These are phyloP conservation scores for Andrena praecox DNA, from an alignment of 2,888 invertebrate genomes.

Conservation along the genomic window DNA sequence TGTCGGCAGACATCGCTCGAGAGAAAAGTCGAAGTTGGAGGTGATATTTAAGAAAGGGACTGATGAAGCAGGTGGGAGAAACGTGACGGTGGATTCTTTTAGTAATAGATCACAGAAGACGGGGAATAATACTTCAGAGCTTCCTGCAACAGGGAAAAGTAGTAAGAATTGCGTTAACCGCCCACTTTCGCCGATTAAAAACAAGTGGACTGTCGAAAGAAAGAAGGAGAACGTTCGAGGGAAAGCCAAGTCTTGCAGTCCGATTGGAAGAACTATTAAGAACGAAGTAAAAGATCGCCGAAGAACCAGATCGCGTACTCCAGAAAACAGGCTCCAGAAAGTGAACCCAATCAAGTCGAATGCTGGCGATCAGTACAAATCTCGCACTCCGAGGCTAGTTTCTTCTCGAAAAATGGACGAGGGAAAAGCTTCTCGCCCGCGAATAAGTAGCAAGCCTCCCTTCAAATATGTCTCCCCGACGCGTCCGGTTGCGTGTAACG, in stretches of 20 bases:
- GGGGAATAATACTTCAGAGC: neutral
- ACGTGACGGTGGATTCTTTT: neutral
- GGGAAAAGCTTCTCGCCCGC: neutral
- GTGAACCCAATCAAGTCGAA: conserved; percentile 5
- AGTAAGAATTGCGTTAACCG: neutral
- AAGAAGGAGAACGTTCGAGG: conserved; percentile 3
- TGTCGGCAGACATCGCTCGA: neutral
- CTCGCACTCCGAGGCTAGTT: neutral
- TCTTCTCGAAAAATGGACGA: neutral
- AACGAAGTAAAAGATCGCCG: neutral
- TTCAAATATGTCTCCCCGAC: neutral
- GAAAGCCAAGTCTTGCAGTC: conserved; percentile 31
- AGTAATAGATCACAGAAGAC: neutral
- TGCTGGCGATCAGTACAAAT: neutral
- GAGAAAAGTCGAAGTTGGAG: neutral
- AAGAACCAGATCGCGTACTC: conserved; percentile 6
- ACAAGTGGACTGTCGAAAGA: neutral
- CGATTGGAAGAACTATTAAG: neutral
- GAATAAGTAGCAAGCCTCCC: conserved; percentile 1
- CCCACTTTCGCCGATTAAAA: neutral
- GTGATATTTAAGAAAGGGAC: neutral
- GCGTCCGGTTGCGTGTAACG: neutral
- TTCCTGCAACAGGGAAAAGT: neutral
- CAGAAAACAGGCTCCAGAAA: conserved; percentile 1
- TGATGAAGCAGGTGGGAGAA: neutral